Percentiles rank a stretch among this genome's conserved stretches.
phyloP scores from a whole-genome alignment of 2,888 invertebrate species.

The Reticulitermes lucifugus region DNA sequence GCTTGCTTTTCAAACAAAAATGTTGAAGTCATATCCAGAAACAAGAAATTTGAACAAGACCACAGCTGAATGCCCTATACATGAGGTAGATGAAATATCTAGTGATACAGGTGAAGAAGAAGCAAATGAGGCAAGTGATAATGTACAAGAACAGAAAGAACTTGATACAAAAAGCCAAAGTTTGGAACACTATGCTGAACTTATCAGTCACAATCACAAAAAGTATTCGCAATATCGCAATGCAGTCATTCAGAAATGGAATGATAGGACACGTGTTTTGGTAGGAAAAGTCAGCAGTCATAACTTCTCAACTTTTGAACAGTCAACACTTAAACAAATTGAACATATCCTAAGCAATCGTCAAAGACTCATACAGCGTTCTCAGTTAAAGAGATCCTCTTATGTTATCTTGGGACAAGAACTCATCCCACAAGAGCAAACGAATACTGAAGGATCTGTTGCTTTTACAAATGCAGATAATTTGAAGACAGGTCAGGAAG shows the following conservation, averaged over 20 bases:
- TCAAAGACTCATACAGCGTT: slow-evolving; percentile 79
- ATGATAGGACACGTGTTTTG: slow-evolving; percentile 87
- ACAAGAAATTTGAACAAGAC: slow-evolving; percentile 67
- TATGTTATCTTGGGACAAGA: slow-evolving; percentile 67
- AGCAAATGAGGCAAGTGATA: slow-evolving; percentile 50
- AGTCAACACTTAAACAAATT: slow-evolving; percentile 78
- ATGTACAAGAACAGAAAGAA: slow-evolving; percentile 42
- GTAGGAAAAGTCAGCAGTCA: slow-evolving; percentile 72
- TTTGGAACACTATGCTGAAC: slow-evolving; percentile 70
- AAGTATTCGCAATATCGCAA: slow-evolving; percentile 78
- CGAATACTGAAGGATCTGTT: neutral
- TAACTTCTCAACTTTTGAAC: slow-evolving; percentile 70
- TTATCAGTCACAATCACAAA: slow-evolving; percentile 70
- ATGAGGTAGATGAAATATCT: slow-evolving; percentile 59
- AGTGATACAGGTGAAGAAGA: slow-evolving; percentile 56
- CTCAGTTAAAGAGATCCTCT: slow-evolving; percentile 82
- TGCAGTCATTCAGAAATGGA: slow-evolving; percentile 91
- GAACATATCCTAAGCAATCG: slow-evolving; percentile 85
- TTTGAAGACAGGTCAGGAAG: slow-evolving; percentile 54
- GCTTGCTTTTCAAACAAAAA: slow-evolving; percentile 61
- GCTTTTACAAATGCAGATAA: neutral
- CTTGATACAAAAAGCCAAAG: slow-evolving; percentile 66
- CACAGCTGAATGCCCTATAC: slow-evolving; percentile 69
- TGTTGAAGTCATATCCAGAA: slow-evolving; percentile 67
- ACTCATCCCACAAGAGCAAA: neutral